Conservation (phyloP, 2,888 invertebrate species). For the Hemistola chrysoprasaria region DNA sequence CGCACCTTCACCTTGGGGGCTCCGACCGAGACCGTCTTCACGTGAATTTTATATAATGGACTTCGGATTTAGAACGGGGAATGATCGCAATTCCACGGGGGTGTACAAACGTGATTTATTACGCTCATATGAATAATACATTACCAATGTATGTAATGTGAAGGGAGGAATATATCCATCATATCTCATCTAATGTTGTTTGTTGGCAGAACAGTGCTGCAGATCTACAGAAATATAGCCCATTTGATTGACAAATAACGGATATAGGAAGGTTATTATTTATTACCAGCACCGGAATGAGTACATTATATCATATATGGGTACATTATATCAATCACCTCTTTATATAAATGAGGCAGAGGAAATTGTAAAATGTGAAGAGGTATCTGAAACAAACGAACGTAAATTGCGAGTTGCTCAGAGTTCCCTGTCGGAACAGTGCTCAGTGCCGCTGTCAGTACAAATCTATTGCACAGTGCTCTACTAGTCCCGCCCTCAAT, state of each 20-base stretch:
- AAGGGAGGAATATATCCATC: slow-evolving; percentile 48
- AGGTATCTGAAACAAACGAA: slow-evolving; percentile 13
- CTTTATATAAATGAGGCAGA: too few relatives aligned
- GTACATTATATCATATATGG: too few relatives aligned
- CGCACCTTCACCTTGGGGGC: slow-evolving; percentile 31
- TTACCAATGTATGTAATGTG: slow-evolving; percentile 36
- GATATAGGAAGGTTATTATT: slow-evolving; percentile 2
- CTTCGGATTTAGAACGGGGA: slow-evolving; percentile 47
- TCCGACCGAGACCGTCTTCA: slow-evolving; percentile 28
- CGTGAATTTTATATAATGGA: slow-evolving; percentile 47
- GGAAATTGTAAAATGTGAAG: too few relatives aligned
- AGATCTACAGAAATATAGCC: slow-evolving; percentile 34
- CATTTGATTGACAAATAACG: slow-evolving; percentile 29
- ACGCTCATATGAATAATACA: slow-evolving; percentile 60
- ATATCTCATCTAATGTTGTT: slow-evolving; percentile 43
- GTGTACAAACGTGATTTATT: slow-evolving; percentile 59
- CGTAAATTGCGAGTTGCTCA: slow-evolving; percentile 40
- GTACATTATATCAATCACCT: too few relatives aligned
- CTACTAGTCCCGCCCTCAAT: slow-evolving; percentile 53
- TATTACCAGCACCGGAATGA: neutral
- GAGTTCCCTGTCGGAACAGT: slow-evolving; percentile 33
- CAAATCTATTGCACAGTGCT: slow-evolving; percentile 48
- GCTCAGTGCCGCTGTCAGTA: slow-evolving; percentile 46
- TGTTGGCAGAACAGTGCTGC: slow-evolving; percentile 31
- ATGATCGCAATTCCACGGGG: slow-evolving; percentile 48